A percentile compares a stretch with the other conserved stretches of the same genome.
phyloP scores from a whole-genome alignment of 2,113 vertebrate genomes.

The Clarias macrocephalus region DNA sequence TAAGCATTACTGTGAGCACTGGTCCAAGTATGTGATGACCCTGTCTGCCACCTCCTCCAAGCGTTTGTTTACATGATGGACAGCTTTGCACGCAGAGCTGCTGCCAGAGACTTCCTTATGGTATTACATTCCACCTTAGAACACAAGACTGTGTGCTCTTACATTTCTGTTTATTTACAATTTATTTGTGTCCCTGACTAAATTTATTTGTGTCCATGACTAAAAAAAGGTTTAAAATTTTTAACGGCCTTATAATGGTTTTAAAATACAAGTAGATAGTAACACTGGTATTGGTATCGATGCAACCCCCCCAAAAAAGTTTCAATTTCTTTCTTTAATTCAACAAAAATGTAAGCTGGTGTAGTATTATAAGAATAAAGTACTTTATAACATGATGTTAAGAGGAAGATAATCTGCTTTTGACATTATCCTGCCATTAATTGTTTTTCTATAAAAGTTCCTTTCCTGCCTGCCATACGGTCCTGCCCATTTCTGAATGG shows the following conservation, averaged over 20 bases:
- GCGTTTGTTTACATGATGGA: slow-evolving; percentile 97
- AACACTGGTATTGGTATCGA: no score
- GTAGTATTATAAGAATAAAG: neutral
- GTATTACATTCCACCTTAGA: neutral
- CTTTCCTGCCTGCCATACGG: no score
- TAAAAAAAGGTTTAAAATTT: neutral
- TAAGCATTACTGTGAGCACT: slow-evolving; percentile 93
- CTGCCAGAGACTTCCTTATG: neutral
- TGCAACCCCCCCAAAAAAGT: neutral
- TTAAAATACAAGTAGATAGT: no score
- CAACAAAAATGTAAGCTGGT: neutral
- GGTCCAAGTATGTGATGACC: slow-evolving; percentile 98
- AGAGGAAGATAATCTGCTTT: neutral
- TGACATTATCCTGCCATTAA: neutral
- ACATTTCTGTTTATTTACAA: no score
- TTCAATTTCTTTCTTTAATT: neutral
- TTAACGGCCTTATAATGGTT: neutral
- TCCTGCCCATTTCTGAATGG: no score
- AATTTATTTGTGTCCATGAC: neutral
- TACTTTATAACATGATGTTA: neutral
- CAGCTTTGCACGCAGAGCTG: neutral
- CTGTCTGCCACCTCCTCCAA: slow-evolving; percentile 97
- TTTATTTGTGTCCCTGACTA: no score
- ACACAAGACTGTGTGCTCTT: neutral
- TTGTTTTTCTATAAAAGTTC: no score